Percentiles rank a stretch among this genome's conserved stretches.
Conservation (phyloP, 1,140 invertebrate genomes). For the Grapholita molesta region DNA sequence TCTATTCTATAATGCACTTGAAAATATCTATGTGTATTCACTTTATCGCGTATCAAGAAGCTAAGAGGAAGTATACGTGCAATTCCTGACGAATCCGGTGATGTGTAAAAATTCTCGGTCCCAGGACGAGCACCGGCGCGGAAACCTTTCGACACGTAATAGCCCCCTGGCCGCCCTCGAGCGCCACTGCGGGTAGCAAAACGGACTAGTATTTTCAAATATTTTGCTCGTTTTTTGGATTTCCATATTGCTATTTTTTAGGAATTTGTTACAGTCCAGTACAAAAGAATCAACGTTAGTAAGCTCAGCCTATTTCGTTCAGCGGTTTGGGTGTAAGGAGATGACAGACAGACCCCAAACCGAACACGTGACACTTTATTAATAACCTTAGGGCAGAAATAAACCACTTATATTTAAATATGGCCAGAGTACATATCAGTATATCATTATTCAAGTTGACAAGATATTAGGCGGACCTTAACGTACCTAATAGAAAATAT, state of each 20-base stretch:
- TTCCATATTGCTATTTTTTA: background rate
- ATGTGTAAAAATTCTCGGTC: conserved; percentile 5
- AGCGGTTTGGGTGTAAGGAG: background rate
- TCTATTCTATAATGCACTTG: background rate
- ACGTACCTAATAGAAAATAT: too few relatives aligned
- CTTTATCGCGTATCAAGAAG: background rate
- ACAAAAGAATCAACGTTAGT: background rate
- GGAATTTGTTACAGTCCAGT: background rate
- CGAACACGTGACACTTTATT: too few relatives aligned
- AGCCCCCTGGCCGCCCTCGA: background rate
- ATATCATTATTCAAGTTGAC: too few relatives aligned
- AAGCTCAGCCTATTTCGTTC: background rate
- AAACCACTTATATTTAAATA: too few relatives aligned
- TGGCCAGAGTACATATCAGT: too few relatives aligned
- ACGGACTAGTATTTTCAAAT: conserved; percentile 10
- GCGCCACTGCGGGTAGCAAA: conserved; percentile 1
- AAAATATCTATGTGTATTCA: background rate
- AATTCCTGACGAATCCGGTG: conserved; percentile 13
- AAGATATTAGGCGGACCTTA: too few relatives aligned
- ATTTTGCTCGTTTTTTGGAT: background rate
- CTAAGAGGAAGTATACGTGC: background rate
- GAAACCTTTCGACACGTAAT: conserved; percentile 13
- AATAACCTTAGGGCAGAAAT: too few relatives aligned
- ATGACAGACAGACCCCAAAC: too few relatives aligned
- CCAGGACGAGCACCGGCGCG: conserved; percentile 1